phyloP scores from a whole-genome alignment of 2,113 vertebrate species.

The Larimichthys polyactis region DNA sequence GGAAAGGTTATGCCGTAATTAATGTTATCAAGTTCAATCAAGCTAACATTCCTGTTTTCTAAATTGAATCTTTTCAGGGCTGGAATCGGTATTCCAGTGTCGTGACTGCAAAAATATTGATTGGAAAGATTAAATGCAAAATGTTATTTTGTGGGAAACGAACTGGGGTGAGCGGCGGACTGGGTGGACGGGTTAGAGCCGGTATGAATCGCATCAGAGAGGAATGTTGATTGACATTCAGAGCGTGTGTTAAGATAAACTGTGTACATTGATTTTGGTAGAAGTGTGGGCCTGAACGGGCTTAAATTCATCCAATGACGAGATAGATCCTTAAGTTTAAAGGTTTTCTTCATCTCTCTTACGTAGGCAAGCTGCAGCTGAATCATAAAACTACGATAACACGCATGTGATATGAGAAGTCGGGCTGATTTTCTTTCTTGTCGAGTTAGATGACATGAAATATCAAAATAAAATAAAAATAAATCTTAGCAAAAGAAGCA shows the following conservation, averaged over 20 bases:
- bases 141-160: slow-evolving; percentile 46
- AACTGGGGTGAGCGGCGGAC: slow-evolving; percentile 9
- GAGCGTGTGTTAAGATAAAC: slow-evolving; percentile 30
- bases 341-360: neutral
- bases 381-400: neutral
- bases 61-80: slow-evolving; percentile 43
- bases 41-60: slow-evolving; percentile 46
- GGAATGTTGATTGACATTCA: slow-evolving; percentile 47
- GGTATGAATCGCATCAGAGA: slow-evolving; percentile 23
- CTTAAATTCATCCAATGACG: slow-evolving; percentile 17
- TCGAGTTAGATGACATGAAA: neutral
- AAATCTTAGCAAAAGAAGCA: neutral
- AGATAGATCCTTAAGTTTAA: neutral
- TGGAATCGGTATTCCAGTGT: slow-evolving; percentile 53
- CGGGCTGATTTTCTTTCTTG: neutral
- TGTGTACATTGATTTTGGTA: slow-evolving; percentile 35
- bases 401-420: neutral
- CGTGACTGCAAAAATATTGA: slow-evolving; percentile 55
- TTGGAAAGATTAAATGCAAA: slow-evolving; percentile 50
- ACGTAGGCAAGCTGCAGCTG: neutral
- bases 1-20: slow-evolving; percentile 26
- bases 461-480: no score
- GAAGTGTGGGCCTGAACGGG: slow-evolving; percentile 1
- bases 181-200: slow-evolving; percentile 17
- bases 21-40: slow-evolving; percentile 42